phyloP scores from a whole-genome alignment of 1,140 invertebrate genomes.

The Sinonovacula constricta region DNA sequence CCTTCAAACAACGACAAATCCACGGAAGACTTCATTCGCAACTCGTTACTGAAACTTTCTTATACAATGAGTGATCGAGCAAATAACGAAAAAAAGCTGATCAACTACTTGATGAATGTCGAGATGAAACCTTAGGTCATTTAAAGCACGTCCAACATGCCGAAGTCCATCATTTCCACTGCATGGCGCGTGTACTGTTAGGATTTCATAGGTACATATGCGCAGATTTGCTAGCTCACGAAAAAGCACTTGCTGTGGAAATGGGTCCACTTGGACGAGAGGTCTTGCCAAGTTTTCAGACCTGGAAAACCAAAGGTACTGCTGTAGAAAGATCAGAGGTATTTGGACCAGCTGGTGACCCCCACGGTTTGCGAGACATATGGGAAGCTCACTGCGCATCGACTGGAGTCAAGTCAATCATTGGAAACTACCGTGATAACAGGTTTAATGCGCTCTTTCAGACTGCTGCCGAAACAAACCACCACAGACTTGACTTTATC shows the following conservation, averaged over 20 bases:
- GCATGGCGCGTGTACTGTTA: conserved; percentile 26
- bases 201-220: conserved; percentile 29
- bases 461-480: conserved; percentile 15
- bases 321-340: no score
- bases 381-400: conserved; percentile 17
- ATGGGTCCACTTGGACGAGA: background rate
- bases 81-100: no score
- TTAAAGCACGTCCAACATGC: no score
- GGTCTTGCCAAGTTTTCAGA: no score
- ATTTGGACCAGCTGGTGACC: conserved; percentile 1
- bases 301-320: no score
- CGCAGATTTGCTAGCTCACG: background rate
- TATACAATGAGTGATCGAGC: no score
- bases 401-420: conserved; percentile 16
- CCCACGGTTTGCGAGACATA: background rate
- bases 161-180: conserved; percentile 13
- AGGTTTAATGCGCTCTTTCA: conserved; percentile 27
- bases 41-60: no score
- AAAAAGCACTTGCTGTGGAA: background rate
- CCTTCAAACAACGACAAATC: no score
- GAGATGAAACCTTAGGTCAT: no score
- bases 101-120: no score
- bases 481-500: conserved; percentile 10
- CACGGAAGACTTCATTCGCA: no score
- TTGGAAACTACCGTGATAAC: conserved; percentile 33